A percentile compares a stretch with the other conserved stretches of the same genome.
Conservation (phyloP, 2,113 vertebrate genomes). For the Leptobrachium leishanense region DNA sequence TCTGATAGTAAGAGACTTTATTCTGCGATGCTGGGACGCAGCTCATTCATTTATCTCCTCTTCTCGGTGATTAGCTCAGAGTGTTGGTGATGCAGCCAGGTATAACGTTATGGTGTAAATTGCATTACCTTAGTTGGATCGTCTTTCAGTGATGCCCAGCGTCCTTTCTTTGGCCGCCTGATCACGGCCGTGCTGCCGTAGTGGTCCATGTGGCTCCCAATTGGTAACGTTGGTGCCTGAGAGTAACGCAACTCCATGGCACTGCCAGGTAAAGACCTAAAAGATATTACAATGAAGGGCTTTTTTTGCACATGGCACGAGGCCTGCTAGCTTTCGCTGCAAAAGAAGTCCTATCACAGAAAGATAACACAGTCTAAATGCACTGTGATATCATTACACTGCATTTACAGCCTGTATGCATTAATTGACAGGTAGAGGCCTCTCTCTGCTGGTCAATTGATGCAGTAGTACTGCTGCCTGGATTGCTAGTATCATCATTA, state of each 20-base stretch:
- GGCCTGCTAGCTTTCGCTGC: background rate
- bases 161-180: slow-evolving; percentile 72
- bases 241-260: slow-evolving; percentile 86
- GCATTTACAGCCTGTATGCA: too few species aligned
- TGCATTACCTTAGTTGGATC: slow-evolving; percentile 78
- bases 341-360: too few species aligned
- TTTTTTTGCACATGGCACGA: background rate
- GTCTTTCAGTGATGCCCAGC: slow-evolving; percentile 82
- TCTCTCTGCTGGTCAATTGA: too few species aligned
- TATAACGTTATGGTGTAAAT: background rate
- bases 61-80: too few species aligned
- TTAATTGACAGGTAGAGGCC: too few species aligned
- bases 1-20: too few species aligned
- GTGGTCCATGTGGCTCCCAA: slow-evolving; percentile 80
- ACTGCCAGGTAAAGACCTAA: slow-evolving; percentile 86
- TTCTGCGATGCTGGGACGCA: too few species aligned
- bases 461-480: too few species aligned
- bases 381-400: too few species aligned
- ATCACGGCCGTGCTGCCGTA: slow-evolving; percentile 75
- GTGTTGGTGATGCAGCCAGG: background rate
- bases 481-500: too few species aligned
- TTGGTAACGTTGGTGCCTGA: slow-evolving; percentile 72
- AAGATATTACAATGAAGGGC: background rate
- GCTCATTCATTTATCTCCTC: too few species aligned
- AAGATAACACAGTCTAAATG: too few species aligned